Evolutionary conservation across 92 coral and sea anemone species (phyloP), one percentile per base, ranked within the genome.

Genomic region (Epizoanthus scotinus): DNA sequence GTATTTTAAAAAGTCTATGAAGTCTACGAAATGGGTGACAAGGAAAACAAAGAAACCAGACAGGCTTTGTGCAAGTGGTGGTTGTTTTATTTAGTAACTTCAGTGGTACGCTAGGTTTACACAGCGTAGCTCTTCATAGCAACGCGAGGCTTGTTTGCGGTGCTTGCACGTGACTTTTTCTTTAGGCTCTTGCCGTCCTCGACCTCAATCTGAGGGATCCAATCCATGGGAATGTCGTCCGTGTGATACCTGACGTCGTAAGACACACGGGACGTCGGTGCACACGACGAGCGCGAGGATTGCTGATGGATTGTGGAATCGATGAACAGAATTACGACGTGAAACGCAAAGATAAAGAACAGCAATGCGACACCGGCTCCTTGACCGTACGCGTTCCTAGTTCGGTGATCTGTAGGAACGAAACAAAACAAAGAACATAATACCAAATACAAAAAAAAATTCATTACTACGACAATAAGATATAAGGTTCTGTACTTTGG

Each of bases 301-400:
- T 6, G 38, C 12, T 75, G 55, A 67, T 75, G 81, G 55, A 75
- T 38, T 52, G 68, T 75, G 27, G 81, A 75, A 31, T 75, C 81
- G 44, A 75, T 7, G 25, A 75, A 75, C 25, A 75, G 67, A 28
- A 75, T 56, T 55, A 58, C 55, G 22, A 55, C 67, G 81, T 75
- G 81, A 21, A 75, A 75, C 25, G 81, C 81, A 15, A 75, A 75
- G 67, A 75, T 38, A 28, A 75, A 75, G 47, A 75, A 75, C 36
- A 75, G 55, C 36, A 75, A 53, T 20, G 81, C 81, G n/a, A 75
- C 81, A 1, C 81, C 81, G 19, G 81, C 81, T 58, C 81, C 81
- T 9, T 75, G 81, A 53, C 81, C 81, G 28, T 75, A 75, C 28
- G 81, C 31, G 29, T 75, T 75, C 57, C 49, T 75, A 54, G 13